Evolutionary conservation across 2,888 invertebrate genomes (phyloP).

Genomic region (Acrocyrtus sp.): DNA sequence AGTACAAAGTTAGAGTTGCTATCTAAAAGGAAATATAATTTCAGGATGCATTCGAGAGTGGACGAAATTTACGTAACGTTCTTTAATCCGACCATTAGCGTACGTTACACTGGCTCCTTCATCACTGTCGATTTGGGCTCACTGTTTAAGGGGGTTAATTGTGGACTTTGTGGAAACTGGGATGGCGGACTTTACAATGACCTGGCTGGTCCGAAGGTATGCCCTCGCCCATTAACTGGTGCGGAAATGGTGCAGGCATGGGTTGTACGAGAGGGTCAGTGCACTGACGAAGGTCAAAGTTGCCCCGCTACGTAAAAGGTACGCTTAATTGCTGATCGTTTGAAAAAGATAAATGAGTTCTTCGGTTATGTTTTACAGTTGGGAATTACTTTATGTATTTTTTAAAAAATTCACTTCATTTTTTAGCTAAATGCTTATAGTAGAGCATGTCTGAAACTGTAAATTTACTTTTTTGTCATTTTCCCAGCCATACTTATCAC

Average conservation of each 20-base stretch:
- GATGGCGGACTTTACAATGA: constrained; percentile 59
- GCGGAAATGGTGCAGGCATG: constrained; percentile 48
- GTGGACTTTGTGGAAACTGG: constrained; percentile 61
- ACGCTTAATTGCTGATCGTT: not conserved
- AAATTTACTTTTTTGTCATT: no score
- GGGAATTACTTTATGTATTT: not conserved
- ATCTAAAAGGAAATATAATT: no score
- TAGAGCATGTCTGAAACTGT: no score
- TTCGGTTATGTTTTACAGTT: not conserved
- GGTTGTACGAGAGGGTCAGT: constrained; percentile 48
- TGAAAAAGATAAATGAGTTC: no score
- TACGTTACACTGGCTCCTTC: constrained; percentile 59
- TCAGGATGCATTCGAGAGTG: constrained; percentile 53
- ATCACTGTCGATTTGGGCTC: constrained; percentile 51
- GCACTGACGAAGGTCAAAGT: constrained; percentile 36
- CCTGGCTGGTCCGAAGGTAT: constrained; percentile 49
- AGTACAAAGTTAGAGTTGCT: no score
- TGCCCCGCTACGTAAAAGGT: constrained; percentile 11
- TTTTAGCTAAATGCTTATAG: no score
- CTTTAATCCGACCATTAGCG: constrained; percentile 21
- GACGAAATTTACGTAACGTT: constrained; percentile 52
- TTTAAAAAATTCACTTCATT: no score
- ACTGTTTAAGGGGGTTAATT: constrained; percentile 55
- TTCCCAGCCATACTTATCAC: no score
- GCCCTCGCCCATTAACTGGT: constrained; percentile 38